phyloP scores from a whole-genome alignment of 1,140 invertebrate genomes.

The Drosophila kikkawai region DNA sequence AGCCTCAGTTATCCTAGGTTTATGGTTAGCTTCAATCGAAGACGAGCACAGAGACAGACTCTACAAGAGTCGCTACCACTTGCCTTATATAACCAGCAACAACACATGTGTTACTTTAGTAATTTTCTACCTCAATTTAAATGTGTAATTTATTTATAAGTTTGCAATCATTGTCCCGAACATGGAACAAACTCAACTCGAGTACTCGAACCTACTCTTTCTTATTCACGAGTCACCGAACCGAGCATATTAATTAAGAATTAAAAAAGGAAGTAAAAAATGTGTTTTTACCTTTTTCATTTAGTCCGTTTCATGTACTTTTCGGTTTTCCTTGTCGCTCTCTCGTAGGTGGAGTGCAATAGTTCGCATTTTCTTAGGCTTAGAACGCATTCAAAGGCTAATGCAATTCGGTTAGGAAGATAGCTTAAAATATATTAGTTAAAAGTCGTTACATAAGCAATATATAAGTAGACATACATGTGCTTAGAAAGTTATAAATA shows the following conservation, averaged over 20 bases:
- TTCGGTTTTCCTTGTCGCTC: slow-evolving; percentile 33
- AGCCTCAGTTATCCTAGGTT: slow-evolving; percentile 62
- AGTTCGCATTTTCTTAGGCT: slow-evolving; percentile 51
- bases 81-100: slow-evolving; percentile 66
- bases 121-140: slow-evolving; percentile 82
- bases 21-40: slow-evolving; percentile 69
- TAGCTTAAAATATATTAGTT: slow-evolving; percentile 74
- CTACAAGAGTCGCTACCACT: slow-evolving; percentile 75
- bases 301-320: slow-evolving; percentile 23
- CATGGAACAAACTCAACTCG: slow-evolving; percentile 22
- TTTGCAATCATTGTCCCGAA: slow-evolving; percentile 40
- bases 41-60: slow-evolving; percentile 61
- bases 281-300: slow-evolving; percentile 9
- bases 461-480: slow-evolving; percentile 82
- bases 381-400: slow-evolving; percentile 44
- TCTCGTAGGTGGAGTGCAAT: slow-evolving; percentile 49
- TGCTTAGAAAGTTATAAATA: slow-evolving; percentile 81
- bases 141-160: slow-evolving; percentile 75
- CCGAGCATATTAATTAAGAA: slow-evolving; percentile 23
- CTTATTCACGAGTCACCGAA: slow-evolving; percentile 53
- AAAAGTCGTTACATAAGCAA: slow-evolving; percentile 79
- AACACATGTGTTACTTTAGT: slow-evolving; percentile 80
- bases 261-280: slow-evolving; percentile 5
- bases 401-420: slow-evolving; percentile 65
- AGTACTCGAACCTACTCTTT: slow-evolving; percentile 4